These are phyloP conservation scores for Cirrhinus mrigala DNA, from an alignment of 2,797 vertebrate genomes.

Conservation along the genomic window DNA sequence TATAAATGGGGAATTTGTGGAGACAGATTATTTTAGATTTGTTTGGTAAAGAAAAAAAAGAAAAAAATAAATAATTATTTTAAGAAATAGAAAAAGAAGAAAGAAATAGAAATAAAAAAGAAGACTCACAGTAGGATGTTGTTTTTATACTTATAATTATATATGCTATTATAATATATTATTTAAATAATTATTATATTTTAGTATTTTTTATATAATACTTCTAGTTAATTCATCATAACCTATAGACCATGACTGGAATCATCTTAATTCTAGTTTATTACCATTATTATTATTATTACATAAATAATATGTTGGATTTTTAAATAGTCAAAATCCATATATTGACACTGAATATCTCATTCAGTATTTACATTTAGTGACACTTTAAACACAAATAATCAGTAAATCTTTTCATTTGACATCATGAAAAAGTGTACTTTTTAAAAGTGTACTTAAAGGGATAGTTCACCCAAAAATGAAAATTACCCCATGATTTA, in stretches of 20 bases:
- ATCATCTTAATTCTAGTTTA: not conserved
- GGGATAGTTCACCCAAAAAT: too few relatives aligned
- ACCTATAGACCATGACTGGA: not conserved
- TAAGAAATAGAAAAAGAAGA: too few relatives aligned
- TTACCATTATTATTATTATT: not conserved
- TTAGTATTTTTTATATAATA: not conserved
- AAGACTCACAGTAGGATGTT: not conserved
- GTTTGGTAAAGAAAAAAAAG: not conserved
- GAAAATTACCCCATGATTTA: too few relatives aligned
- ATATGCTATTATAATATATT: not conserved
- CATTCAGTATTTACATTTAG: not conserved
- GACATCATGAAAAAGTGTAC: not conserved
- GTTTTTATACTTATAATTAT: not conserved
- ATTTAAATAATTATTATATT: not conserved
- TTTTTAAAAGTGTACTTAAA: too few relatives aligned
- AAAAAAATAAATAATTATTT: too few relatives aligned
- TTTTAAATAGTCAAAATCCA: not conserved
- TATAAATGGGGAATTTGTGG: too few relatives aligned
- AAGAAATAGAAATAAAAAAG: too few relatives aligned
- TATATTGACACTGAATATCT: not conserved
- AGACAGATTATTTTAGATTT: not conserved
- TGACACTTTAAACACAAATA: not conserved
- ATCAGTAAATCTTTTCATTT: not conserved
- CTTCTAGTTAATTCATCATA: not conserved
- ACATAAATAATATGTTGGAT: not conserved